Evolutionary conservation across 2,888 invertebrate species (phyloP), one percentile per base, ranked within the genome.

Genomic region (Fissipunctia ypsillon): DNA sequence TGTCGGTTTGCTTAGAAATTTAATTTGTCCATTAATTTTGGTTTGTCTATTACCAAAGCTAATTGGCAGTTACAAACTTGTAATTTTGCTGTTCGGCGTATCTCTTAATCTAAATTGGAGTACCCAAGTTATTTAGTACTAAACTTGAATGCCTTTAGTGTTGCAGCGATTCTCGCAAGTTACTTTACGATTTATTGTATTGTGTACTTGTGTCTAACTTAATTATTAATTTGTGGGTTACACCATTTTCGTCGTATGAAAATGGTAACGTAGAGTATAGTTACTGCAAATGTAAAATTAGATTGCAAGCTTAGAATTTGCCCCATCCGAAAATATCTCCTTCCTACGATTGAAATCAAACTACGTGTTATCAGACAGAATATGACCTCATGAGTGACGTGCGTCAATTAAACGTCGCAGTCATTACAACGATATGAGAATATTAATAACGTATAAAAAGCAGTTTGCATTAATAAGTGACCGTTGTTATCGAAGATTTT

Each of bases 11-110:
- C 81, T 83, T 87, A 83, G 79, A 84, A 90, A 93, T 91, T 92
- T 90, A 89, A 93, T 92, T 92, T 88, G 87, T 80, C 87, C 84
- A 90, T 90, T 89, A 89, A 92, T 92, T 92, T 89, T 76, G 88
- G 88, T 88, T 89, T 89, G 90, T 90, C 85, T 87, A 87, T 85
- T 84, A 83, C 76, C 81, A 87, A 77, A 85, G 79, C 83, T 85
- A 82, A 85, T 87, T 87, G 83, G 80, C 76, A 80, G 86, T 80
- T 84, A 80, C 81, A n/a, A 84, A 84, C 80, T 86, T 85, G 86
- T 85, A 77, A 84, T 86, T 76, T 83, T 75, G 81, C 75, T 57
- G 69, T 79, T 84, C 76, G 80, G 61, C 59, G 76, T 80, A 76
- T 83, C 78, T 81, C 73, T 65, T 78, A 65, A 77, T 83, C 75